These are phyloP conservation scores for Nestor notabilis DNA, from an alignment of 2,113 vertebrate genomes.

Conservation along the genomic window DNA sequence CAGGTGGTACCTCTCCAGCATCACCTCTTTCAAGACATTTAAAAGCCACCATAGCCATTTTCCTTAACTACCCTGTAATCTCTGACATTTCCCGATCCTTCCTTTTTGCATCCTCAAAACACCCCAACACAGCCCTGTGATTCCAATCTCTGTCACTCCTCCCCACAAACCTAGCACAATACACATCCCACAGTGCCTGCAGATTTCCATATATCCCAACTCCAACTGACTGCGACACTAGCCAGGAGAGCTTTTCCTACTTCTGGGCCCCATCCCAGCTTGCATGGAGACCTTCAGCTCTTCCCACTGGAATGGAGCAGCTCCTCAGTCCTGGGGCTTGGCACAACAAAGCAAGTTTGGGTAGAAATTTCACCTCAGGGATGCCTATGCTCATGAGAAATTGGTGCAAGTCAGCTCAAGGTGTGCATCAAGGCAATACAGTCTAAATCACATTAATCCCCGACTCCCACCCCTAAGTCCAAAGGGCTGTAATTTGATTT, in stretches of 20 bases:
- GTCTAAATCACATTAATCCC: not conserved
- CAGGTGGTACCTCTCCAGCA: not conserved
- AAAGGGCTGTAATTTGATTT: not conserved
- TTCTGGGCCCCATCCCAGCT: not conserved
- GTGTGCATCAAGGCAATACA: not conserved
- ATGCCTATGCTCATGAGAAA: not conserved
- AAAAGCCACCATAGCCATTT: not conserved
- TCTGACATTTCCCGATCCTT: not conserved
- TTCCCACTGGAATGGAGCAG: not conserved
- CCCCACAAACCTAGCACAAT: not conserved
- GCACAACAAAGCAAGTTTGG: not conserved
- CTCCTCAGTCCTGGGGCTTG: fast-evolving
- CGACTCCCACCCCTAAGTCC: not conserved
- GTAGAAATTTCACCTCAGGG: not conserved
- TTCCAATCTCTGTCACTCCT: not conserved
- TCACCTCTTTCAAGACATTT: too few relatives aligned
- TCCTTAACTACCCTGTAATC: too few relatives aligned
- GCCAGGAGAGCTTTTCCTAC: not conserved
- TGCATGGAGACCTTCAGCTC: not conserved
- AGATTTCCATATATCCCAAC: not conserved
- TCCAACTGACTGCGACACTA: not conserved
- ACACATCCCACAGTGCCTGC: not conserved
- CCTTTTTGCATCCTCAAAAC: not conserved
- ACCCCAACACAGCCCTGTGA: fast-evolving
- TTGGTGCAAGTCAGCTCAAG: not conserved